Percentiles rank a stretch among this genome's conserved stretches.
Evolutionary conservation across 2,888 invertebrate genomes (phyloP).

Genomic region (Cerastis rubricosa): DNA sequence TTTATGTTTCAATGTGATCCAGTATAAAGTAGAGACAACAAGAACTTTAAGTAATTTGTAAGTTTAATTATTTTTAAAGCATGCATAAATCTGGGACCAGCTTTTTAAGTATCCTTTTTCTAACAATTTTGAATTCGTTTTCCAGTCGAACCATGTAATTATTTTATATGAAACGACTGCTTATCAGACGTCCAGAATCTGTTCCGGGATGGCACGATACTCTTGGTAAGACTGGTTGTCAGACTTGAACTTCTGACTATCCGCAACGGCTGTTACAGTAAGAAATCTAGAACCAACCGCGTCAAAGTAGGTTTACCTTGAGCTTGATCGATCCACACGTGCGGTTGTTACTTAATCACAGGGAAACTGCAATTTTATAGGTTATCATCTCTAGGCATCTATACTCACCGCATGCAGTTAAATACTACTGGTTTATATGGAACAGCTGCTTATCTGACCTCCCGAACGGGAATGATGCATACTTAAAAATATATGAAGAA

Average conservation of each 20-base stretch:
- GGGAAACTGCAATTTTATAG: neutral
- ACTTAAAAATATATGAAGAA: too few species aligned
- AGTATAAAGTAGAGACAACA: neutral
- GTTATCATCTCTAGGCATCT: neutral
- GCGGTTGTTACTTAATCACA: neutral
- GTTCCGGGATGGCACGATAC: neutral
- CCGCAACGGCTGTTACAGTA: neutral
- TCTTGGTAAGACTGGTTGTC: neutral
- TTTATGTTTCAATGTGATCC: conserved; percentile 2
- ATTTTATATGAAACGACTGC: neutral
- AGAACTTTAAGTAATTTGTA: neutral
- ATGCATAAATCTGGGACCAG: neutral
- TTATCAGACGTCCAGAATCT: neutral
- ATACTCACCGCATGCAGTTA: neutral
- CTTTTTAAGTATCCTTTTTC: neutral
- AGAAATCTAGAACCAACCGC: neutral
- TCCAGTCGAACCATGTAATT: neutral
- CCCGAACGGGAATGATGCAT: too few species aligned
- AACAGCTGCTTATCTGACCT: neutral
- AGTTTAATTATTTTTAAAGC: neutral
- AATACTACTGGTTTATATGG: neutral
- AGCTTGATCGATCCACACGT: neutral
- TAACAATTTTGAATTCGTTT: neutral
- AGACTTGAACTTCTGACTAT: neutral
- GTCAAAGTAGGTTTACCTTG: neutral